Percentiles rank a stretch among this genome's conserved stretches.
These are phyloP conservation scores for Mus pahari DNA, from an alignment of 2,113 vertebrate genomes.

Conservation along the genomic window DNA sequence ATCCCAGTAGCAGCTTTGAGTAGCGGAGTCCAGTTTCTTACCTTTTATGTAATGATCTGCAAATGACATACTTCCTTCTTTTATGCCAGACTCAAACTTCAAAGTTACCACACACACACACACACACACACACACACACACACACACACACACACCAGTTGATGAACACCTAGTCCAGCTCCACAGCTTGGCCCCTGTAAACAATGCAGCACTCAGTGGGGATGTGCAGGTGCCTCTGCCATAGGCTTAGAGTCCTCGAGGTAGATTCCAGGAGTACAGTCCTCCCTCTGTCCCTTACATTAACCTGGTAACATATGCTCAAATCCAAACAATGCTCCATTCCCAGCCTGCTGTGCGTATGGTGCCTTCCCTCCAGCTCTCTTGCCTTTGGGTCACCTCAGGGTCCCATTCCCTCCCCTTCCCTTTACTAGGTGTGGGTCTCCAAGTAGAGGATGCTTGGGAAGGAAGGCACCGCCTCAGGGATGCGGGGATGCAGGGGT, in stretches of 20 bases:
- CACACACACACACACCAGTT: not conserved
- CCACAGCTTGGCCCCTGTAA: not conserved
- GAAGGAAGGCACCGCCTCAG: not conserved
- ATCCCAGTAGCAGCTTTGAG: not conserved
- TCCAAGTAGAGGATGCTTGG: not conserved
- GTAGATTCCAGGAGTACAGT: not conserved
- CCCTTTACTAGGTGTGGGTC: not conserved
- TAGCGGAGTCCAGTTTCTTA: not conserved
- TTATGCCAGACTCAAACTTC: not conserved
- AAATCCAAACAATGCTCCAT: not conserved
- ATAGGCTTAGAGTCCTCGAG: not conserved
- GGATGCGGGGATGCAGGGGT: not conserved
- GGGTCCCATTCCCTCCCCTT: accelerated
- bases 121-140: not conserved
- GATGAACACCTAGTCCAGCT: not conserved
- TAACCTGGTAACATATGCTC: not conserved
- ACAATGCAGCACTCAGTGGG: too few relatives aligned
- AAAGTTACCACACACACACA: not conserved
- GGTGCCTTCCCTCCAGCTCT: too few relatives aligned
- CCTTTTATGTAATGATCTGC: too few relatives aligned
- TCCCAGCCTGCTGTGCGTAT: not conserved
- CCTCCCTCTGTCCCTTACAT: not conserved
- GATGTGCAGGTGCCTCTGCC: not conserved
- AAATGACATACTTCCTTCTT: not conserved
- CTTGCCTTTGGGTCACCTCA: not conserved